A percentile compares a stretch with the other conserved stretches of the same genome.
Conservation (phyloP, 2,888 invertebrate species). For the Chaitophorus viminalis region DNA sequence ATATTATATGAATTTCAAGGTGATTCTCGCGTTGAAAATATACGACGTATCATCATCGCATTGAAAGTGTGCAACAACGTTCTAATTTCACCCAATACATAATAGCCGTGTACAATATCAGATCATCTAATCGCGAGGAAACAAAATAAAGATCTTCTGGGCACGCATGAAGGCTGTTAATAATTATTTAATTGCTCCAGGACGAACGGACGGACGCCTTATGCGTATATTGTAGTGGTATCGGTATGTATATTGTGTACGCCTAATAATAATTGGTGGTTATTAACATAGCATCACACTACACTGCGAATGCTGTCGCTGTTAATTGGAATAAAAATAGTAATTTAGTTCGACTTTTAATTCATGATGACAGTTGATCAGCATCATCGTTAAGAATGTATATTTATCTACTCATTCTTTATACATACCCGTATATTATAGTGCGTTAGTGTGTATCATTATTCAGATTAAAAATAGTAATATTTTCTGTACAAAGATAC, state of each 20-base stretch:
- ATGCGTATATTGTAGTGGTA: background rate
- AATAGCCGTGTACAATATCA: background rate
- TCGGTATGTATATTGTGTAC: background rate
- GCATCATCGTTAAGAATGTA: too few relatives aligned
- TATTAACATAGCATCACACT: background rate
- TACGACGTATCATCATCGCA: background rate
- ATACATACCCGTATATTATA: background rate
- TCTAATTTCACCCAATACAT: background rate
- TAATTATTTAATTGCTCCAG: slow-evolving; percentile 27
- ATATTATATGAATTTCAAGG: background rate
- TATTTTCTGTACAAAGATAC: background rate
- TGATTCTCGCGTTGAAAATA: background rate
- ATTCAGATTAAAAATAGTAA: background rate
- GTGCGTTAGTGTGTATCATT: too few relatives aligned
- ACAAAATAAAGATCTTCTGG: background rate
- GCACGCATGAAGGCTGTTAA: background rate
- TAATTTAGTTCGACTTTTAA: background rate
- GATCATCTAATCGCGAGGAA: background rate
- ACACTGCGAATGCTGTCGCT: background rate
- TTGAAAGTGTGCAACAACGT: background rate
- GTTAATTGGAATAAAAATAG: background rate
- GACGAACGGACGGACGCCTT: background rate
- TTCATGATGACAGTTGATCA: background rate
- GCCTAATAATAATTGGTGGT: background rate
- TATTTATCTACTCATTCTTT: background rate